Conservation (phyloP, 2,797 vertebrate species). For the Sparidentex hasta region DNA sequence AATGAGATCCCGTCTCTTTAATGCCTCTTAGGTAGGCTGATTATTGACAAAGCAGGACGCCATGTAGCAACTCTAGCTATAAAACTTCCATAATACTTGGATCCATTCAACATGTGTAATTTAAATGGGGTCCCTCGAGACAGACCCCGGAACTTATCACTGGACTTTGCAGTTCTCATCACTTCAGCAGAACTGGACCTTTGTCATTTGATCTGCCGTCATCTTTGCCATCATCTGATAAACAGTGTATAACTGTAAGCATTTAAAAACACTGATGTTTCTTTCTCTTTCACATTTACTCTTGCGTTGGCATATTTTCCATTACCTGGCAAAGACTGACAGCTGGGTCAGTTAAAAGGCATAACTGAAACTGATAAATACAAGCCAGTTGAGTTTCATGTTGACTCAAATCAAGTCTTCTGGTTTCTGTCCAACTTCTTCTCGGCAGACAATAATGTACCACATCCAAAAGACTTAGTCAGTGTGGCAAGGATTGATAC, state of each 20-base stretch:
- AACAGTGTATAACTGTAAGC: neutral
- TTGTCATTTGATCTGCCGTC: too few relatives aligned
- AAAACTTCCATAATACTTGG: too few relatives aligned
- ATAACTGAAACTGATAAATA: neutral
- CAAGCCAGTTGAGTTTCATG: neutral
- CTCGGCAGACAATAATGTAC: neutral
- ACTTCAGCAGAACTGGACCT: too few relatives aligned
- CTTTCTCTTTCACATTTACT: neutral
- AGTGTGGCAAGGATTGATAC: neutral
- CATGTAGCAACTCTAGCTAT: too few relatives aligned
- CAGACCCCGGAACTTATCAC: neutral
- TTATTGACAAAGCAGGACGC: neutral
- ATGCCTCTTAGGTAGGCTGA: neutral
- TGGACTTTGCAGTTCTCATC: neutral
- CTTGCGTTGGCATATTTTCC: accelerated
- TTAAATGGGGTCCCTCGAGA: neutral
- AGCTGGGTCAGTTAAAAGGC: neutral
- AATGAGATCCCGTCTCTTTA: neutral
- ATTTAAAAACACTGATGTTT: neutral
- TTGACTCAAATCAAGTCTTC: neutral
- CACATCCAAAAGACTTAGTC: neutral
- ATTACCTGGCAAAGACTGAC: neutral
- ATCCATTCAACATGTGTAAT: neutral
- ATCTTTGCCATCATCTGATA: too few relatives aligned
- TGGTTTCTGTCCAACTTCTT: neutral